phyloP scores from a whole-genome alignment of 2,888 invertebrate species.

The Eupithecia abbreviata region DNA sequence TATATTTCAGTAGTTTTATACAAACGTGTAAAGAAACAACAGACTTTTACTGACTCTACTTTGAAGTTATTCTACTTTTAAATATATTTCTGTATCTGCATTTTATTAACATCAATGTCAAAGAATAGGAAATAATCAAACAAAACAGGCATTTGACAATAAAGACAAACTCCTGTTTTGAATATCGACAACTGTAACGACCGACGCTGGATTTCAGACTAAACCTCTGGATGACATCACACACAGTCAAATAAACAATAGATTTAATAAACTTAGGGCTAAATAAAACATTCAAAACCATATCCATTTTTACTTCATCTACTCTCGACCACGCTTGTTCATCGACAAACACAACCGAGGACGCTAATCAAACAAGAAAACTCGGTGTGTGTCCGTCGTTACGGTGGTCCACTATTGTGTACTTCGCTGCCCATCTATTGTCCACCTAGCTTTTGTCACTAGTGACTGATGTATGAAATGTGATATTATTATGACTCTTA shows the following conservation, averaged over 20 bases:
- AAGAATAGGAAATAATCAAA: not conserved
- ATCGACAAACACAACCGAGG: constrained; percentile 62
- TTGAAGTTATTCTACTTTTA: too few relatives aligned
- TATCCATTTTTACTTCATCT: constrained; percentile 43
- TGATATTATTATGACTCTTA: constrained; percentile 9
- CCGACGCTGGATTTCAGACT: too few relatives aligned
- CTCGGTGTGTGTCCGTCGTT: constrained; percentile 64
- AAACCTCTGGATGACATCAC: too few relatives aligned
- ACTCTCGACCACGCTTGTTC: constrained; percentile 49
- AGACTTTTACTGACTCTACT: too few relatives aligned
- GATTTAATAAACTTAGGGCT: too few relatives aligned
- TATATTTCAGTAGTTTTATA: too few relatives aligned
- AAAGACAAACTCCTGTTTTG: not conserved
- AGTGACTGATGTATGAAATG: not conserved
- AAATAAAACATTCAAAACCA: constrained; percentile 6
- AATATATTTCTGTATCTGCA: not conserved
- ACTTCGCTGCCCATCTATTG: constrained; percentile 57
- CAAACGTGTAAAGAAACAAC: too few relatives aligned
- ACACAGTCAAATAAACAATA: too few relatives aligned
- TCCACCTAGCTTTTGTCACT: constrained; percentile 40
- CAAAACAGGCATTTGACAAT: not conserved
- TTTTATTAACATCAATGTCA: not conserved
- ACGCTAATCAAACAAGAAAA: constrained; percentile 70
- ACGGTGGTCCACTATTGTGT: constrained; percentile 67
- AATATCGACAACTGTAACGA: too few relatives aligned